Base-by-base conservation (phyloP, 1,140 invertebrate species). In the Venturia canescens region DNA sequence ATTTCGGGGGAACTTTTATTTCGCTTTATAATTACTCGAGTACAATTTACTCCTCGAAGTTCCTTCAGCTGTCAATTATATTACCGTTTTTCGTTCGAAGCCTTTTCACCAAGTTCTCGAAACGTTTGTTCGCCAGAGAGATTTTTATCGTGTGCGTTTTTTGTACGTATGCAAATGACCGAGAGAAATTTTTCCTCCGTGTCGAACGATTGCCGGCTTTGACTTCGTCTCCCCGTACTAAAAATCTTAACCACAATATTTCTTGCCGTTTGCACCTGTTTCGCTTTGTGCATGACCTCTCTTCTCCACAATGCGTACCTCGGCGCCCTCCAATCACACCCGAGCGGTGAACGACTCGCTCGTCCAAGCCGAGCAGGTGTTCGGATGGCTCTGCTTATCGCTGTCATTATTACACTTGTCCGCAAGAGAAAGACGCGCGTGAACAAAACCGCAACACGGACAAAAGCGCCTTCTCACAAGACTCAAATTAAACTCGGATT, bases 261-360 rank as follows among this genome's bases (percentile, higher is more conserved):
- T 71, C 69, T 71, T 71, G 6, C 69, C 6, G 27, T 71, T 11
- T 71, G 69, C 69, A 71, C 69, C 69, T 71, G 69, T 71, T 71
- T 21, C 38, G 69, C 4, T 44, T 48, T 48, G 34, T 48, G 34
- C 48, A 34, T 71, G 34, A 50, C 69, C 69, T 71, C 34, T 63
- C 23, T 23, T 63, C 60, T 15, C n/a, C 57, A 60, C n/a, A 23
- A 60, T 50, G 48, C 48, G 48, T 53, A 53, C 50, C 50, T 16
- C 18, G 23, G 31, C 69, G 69, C 44, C 38, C 69, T 71, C 69
- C 38, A 48, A 71, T 71, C 69, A 71, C 69, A 71, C 69, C 69
- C 26, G 69, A 71, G n/a, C 69, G 34, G 38, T 71, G 69, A 71
- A 34, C 69, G 69, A 71, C 34, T 29, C 21, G 60, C n/a, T 48